Base-by-base conservation (phyloP, 2,113 vertebrate species). In the Sakesphorus luctuosus region DNA sequence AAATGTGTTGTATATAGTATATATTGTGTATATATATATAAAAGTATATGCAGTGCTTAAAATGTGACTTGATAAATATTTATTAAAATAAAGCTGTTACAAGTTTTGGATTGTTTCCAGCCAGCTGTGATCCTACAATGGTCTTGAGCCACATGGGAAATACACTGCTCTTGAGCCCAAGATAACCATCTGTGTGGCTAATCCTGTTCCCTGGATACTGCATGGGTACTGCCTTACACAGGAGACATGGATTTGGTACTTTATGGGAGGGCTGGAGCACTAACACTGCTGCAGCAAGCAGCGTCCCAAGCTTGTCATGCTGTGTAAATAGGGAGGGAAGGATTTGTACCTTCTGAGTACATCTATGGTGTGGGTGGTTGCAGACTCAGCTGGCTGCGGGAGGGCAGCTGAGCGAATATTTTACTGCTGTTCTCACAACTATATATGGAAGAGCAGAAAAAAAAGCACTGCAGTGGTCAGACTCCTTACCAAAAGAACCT, bases 361-460 rank as follows among this genome's bases (percentile, higher is more conserved):
- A 47, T 93, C 82, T 93, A 71, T 23, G 49, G 36, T 90, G 84
- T 75, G 85, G 76, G 53, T 73, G 82, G 67, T 50, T 87, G 16
- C 73, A 66, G 73, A 50, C 52, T 86, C 5, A 2, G 38, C 78
- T 67, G 86, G 86, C 76, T 75, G 36, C 0, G 3, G 69, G 84
- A 92, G 87, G 84, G 80, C 0, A 7, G 69, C 62, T 1, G 13
- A 91, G 49, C 0, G 1, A 81, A 93, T 95, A 49, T 89, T 93
- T 94, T 66, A 40, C 72, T 92, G 80, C 43, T 90, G 75, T 78
- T 93, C 76, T 94, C 95, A 94, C 67, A 93, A 25, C 92, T 97
- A 90, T 88, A 77, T 93, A 88, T 71, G 85, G 94, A 91, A 88
- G n/a, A 71, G 31, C 14, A 62, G 43, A 6, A 69, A 78, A 82